Conservation (phyloP, 2,888 invertebrate species). For the Drosophila demipolita region DNA sequence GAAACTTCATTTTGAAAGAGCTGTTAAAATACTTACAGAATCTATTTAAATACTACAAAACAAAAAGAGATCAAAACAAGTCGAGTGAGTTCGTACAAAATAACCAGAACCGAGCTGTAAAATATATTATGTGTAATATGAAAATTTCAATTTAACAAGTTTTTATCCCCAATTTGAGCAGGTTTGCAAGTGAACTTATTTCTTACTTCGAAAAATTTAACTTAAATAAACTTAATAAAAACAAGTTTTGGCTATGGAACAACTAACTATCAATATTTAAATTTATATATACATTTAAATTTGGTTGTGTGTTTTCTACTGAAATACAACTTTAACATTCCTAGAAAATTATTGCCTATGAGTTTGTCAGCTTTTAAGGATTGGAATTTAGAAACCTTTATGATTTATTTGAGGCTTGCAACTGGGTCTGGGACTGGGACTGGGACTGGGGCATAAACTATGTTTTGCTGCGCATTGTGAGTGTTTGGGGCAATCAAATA, state of each 20-base stretch:
- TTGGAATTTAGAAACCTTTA: neutral
- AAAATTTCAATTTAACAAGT: no score
- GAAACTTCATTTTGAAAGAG: neutral
- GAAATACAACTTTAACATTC: neutral
- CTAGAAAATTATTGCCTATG: neutral
- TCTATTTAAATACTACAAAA: neutral
- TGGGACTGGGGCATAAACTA: constrained; percentile 22
- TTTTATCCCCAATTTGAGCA: no score
- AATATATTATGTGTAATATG: no score
- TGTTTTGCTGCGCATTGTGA: constrained; percentile 12
- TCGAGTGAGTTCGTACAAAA: neutral
- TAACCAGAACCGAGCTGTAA: no score
- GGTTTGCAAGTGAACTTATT: no score
- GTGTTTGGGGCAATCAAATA: constrained; percentile 73
- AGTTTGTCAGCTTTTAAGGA: neutral
- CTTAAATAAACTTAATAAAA: neutral
- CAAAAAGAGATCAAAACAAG: neutral
- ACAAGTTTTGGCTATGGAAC: neutral
- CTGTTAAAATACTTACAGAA: neutral
- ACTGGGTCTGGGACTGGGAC: neutral
- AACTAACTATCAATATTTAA: neutral
- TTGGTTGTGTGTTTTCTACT: neutral
- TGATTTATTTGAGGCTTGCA: constrained; percentile 10
- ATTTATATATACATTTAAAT: neutral
- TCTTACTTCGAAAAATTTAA: neutral